Base-by-base conservation (phyloP, 2,888 invertebrate species). In the Iselma pallidipennis region DNA sequence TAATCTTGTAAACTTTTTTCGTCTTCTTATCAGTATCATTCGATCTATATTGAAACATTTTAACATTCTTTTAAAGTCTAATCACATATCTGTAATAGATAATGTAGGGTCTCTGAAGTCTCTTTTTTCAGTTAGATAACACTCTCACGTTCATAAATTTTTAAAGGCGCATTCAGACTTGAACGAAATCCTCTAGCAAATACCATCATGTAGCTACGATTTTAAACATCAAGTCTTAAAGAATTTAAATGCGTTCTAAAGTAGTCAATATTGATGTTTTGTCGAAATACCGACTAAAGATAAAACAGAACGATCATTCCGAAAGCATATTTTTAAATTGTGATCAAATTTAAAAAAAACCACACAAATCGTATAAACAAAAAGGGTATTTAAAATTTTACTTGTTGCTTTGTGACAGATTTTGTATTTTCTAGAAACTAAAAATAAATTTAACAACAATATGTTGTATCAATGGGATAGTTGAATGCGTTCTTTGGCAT, bases 81-180 rank as follows among this genome's bases (percentile, higher is more conserved):
- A 21, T 45, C 21, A 21, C 1, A 21, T 45, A 21, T 21, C 4
- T 19, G 45, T 21, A 21, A 21, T 45, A 45, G 45, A 45, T 21
- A 45, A 45, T 21, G 21, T 45, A 25, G 7, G 19, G 19, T 6
- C 4, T 42, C 19, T 16, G 2, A 19, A 19, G 19, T 19, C n/a
- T n/a, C n/a, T n/a, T n/a, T n/a, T n/a, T n/a, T n/a, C n/a, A n/a
- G n/a, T n/a, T n/a, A n/a, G n/a, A n/a, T n/a, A n/a, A n/a, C n/a
- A n/a, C 6, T 37, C 42, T 37, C 51, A 12, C 28, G 28, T 51
- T 51, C 28, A 51, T 51, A 19, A 51, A 29, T 51, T 51, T 29
- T 51, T 23, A 51, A 29, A 28, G 42, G 16, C 19, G 0, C 42
- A 19, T 42, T 42, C 19, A 19, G 19, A 31, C n/a, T 31, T 12